A percentile compares a stretch with the other conserved stretches of the same genome.
phyloP scores from a whole-genome alignment of 2,797 vertebrate species.

The Eremophila alpestris region DNA sequence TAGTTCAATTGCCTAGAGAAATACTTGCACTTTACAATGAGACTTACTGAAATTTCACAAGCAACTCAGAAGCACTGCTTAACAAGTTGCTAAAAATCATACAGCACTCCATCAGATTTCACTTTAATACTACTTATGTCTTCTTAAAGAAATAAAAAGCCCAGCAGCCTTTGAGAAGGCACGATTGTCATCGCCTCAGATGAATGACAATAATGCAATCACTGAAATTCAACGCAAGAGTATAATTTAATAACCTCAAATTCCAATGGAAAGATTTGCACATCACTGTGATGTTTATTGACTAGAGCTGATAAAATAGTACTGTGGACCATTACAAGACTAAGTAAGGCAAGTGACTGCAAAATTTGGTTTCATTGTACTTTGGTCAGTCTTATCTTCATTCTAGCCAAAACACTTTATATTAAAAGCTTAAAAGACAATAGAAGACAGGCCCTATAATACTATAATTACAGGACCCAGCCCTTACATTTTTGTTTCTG shows the following conservation, averaged over 20 bases:
- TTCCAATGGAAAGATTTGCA: constrained; percentile 21
- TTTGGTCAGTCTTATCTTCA: constrained; percentile 7
- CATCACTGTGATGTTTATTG: neutral
- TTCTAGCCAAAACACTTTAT: neutral
- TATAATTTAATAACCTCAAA: neutral
- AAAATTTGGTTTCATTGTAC: neutral
- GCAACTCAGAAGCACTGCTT: neutral
- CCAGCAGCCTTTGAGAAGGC: neutral
- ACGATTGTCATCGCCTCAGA: neutral
- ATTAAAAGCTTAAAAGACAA: constrained; percentile 7
- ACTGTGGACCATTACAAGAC: neutral
- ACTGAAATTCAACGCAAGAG: neutral
- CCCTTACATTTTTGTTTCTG: constrained; percentile 16
- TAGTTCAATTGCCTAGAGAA: neutral
- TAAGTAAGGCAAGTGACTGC: neutral
- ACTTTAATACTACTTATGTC: neutral
- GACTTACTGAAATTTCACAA: neutral
- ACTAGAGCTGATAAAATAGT: neutral
- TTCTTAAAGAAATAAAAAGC: neutral
- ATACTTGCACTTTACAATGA: neutral
- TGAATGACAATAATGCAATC: neutral
- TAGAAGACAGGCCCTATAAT: constrained; percentile 12
- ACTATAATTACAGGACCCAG: constrained; percentile 31
- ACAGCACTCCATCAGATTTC: neutral
- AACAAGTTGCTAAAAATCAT: neutral